phyloP scores from a whole-genome alignment of 2,113 vertebrate genomes.

The Nipponia nippon region DNA sequence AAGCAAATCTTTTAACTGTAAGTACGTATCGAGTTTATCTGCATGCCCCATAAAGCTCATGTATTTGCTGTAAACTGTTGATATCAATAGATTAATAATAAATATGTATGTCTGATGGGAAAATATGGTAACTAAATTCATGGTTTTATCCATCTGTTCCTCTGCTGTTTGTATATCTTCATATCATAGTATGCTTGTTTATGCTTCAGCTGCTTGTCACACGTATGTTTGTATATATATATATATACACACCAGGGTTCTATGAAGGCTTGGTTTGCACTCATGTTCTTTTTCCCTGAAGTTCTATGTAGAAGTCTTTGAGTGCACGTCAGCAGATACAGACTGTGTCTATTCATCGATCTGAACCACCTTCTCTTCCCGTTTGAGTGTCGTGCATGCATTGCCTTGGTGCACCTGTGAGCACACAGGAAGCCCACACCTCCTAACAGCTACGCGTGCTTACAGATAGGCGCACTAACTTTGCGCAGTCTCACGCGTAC shows the following conservation, averaged over 20 bases:
- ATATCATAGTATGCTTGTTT: background rate
- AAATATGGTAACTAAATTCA: background rate
- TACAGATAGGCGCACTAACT: accelerated
- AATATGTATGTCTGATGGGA: background rate
- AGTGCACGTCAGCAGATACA: background rate
- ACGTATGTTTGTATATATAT: accelerated
- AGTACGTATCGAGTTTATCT: background rate
- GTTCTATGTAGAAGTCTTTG: background rate
- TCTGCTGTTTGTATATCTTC: background rate
- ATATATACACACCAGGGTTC: background rate
- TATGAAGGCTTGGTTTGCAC: background rate
- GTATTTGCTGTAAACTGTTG: background rate
- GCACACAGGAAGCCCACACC: background rate
- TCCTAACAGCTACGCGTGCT: background rate
- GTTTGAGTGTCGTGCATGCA: accelerated
- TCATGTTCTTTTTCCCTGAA: background rate
- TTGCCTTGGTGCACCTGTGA: accelerated
- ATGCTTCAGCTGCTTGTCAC: background rate
- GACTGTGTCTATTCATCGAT: background rate
- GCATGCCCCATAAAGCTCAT: background rate
- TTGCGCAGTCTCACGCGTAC: accelerated
- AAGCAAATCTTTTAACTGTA: background rate
- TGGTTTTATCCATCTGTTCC: slow-evolving; percentile 8
- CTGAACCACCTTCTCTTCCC: background rate
- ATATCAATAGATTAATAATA: slow-evolving; percentile 9